Evolutionary conservation across 2,888 invertebrate species (phyloP).

Genomic region (Rutpela maculata): DNA sequence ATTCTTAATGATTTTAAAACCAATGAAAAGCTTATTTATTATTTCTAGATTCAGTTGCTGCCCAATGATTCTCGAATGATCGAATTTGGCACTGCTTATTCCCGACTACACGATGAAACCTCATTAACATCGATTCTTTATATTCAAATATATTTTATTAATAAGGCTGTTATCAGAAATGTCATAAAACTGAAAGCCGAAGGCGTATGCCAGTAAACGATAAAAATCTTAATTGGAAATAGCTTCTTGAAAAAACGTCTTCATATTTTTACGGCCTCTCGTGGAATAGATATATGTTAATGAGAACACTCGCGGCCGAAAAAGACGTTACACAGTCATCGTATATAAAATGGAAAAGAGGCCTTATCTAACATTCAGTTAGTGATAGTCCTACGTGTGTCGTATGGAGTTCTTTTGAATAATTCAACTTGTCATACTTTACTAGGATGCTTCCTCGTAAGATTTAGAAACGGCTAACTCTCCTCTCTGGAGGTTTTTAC

Average conservation of each 20-base stretch:
- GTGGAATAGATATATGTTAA: conserved; percentile 25
- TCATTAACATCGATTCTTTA: not conserved
- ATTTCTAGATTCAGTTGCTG: too few species aligned
- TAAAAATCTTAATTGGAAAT: conserved; percentile 24
- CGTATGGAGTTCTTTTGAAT: conserved; percentile 59
- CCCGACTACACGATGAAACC: too few species aligned
- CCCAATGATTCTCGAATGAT: too few species aligned
- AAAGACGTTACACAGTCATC: conserved; percentile 43
- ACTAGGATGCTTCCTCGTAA: conserved; percentile 62
- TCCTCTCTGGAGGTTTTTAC: conserved; percentile 61
- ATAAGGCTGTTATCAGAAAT: not conserved
- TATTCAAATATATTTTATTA: not conserved
- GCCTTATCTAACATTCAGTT: conserved; percentile 49
- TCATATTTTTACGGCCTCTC: conserved; percentile 13
- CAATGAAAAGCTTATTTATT: too few species aligned
- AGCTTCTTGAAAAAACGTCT: not conserved
- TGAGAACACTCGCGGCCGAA: not conserved
- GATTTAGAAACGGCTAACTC: conserved; percentile 64
- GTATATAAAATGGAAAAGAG: conserved; percentile 49
- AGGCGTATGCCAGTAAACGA: not conserved
- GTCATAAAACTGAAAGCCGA: not conserved
- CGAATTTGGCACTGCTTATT: too few species aligned
- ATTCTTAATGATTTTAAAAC: too few species aligned
- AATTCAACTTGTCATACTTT: conserved; percentile 67
- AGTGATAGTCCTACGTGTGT: conserved; percentile 44